Conservation (phyloP, 1,140 invertebrate genomes). For the Eurosta solidaginis region DNA sequence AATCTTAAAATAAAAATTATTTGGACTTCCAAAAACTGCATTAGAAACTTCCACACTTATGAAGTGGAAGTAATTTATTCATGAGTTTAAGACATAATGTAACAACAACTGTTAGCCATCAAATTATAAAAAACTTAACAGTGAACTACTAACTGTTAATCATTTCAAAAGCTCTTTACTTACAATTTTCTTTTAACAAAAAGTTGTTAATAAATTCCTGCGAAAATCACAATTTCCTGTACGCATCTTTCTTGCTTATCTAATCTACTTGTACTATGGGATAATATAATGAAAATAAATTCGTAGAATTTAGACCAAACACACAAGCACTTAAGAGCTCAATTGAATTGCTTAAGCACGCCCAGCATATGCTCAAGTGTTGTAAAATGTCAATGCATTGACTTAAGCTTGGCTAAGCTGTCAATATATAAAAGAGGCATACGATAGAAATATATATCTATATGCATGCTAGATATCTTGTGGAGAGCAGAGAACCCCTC, state of each 20-base stretch:
- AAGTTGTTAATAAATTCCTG: background rate
- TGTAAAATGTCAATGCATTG: conserved; percentile 2
- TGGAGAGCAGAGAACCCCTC: background rate
- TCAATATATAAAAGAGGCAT: too few species aligned
- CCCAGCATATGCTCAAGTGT: background rate
- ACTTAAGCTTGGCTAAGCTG: background rate
- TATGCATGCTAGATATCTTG: background rate
- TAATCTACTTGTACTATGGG: background rate
- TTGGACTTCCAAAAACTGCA: too few species aligned
- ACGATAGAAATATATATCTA: too few species aligned
- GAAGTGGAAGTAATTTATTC: too few species aligned
- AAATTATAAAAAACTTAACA: too few species aligned
- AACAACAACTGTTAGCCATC: too few species aligned
- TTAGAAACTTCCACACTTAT: too few species aligned
- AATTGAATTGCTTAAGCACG: conserved; percentile 12
- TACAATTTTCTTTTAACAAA: background rate
- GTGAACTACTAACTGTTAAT: background rate
- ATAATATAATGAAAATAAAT: background rate
- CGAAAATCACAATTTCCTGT: background rate
- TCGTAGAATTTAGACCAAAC: background rate
- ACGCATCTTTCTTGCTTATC: background rate
- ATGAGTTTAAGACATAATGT: too few species aligned
- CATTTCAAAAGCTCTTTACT: background rate
- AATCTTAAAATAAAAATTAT: too few species aligned
- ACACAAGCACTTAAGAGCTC: background rate